Conservation (phyloP, 2,797 vertebrate genomes). For the Halcyon chelicuti region DNA sequence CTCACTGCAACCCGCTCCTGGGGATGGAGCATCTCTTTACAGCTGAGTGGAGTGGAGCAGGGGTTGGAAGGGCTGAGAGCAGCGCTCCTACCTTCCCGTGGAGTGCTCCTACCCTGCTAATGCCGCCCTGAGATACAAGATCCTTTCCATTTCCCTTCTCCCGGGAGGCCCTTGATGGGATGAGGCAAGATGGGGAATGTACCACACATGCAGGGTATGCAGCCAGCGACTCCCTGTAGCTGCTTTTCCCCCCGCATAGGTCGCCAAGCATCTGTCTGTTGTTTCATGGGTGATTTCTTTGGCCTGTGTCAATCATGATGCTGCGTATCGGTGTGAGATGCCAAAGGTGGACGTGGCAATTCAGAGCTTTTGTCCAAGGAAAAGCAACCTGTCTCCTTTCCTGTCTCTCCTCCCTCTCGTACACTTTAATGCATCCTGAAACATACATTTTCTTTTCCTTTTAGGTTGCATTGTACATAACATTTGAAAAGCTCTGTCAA, state of each 20-base stretch:
- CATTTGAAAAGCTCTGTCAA: slow-evolving; percentile 65
- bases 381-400: background rate
- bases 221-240: rapidly evolving
- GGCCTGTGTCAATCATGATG: background rate
- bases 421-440: slow-evolving; percentile 8
- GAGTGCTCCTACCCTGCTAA: background rate
- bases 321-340: background rate
- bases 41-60: background rate
- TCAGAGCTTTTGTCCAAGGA: background rate
- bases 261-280: rapidly evolving
- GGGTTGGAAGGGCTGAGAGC: background rate
- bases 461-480: slow-evolving; percentile 24
- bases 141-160: background rate
- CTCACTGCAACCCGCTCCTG: background rate
- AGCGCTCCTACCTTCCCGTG: background rate
- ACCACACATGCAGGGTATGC: rapidly evolving
- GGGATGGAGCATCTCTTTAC: background rate
- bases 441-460: slow-evolving; percentile 46
- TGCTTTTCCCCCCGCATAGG: rapidly evolving
- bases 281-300: background rate
- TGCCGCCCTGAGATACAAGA: background rate
- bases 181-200: background rate
- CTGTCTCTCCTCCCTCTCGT: background rate
- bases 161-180: background rate
- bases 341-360: background rate